A percentile compares a stretch with the other conserved stretches of the same genome.
Conservation (phyloP, 2,888 invertebrate genomes). For the Hofmannophila pseudospretella region DNA sequence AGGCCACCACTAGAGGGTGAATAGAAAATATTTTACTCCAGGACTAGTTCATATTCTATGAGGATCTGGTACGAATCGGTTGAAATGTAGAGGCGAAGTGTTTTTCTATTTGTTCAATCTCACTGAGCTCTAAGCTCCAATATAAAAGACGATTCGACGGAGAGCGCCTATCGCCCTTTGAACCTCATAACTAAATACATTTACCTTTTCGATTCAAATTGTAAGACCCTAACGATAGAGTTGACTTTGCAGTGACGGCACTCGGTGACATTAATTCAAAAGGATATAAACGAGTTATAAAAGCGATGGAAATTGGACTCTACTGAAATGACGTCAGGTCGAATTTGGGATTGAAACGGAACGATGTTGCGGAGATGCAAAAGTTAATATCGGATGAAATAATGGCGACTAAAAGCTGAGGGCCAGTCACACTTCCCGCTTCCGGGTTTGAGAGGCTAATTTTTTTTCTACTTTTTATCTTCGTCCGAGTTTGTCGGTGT, state of each 20-base stretch:
- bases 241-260: constrained; percentile 25
- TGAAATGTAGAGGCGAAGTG: background rate
- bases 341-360: constrained; percentile 7
- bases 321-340: constrained; percentile 33
- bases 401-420: constrained; percentile 60
- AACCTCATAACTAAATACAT: constrained; percentile 8
- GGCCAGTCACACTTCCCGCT: constrained; percentile 50
- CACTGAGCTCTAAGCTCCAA: constrained; percentile 32
- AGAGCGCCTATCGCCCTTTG: constrained; percentile 35
- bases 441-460: constrained; percentile 40
- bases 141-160: constrained; percentile 50
- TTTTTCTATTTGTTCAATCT: constrained; percentile 31
- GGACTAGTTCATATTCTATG: no score
- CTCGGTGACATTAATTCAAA: constrained; percentile 16
- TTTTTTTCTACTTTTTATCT: constrained; percentile 49
- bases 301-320: constrained; percentile 44
- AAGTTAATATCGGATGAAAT: constrained; percentile 53
- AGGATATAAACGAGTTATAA: constrained; percentile 26
- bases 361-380: constrained; percentile 29
- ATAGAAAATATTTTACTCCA: no score
- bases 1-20: no score
- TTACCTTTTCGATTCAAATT: constrained; percentile 27
- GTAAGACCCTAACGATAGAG: constrained; percentile 34
- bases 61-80: no score
- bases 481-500: constrained; percentile 38